Evolutionary conservation across 2,113 vertebrate genomes (phyloP).

Genomic region (Prinia subflava): DNA sequence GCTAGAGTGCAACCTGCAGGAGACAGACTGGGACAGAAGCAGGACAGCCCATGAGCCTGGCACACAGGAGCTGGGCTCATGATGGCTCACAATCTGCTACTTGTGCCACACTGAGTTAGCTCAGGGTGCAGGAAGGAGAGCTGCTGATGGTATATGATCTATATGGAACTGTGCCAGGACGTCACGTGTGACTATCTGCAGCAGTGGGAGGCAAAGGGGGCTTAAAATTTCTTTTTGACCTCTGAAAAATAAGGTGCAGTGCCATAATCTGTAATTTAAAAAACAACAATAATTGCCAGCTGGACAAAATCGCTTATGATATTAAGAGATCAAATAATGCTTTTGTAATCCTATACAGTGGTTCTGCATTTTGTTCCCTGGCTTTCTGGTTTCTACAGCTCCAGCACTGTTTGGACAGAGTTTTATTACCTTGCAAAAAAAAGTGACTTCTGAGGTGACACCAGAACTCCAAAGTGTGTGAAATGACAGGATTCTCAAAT

Average conservation of each 20-base stretch:
- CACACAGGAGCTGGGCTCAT: neutral
- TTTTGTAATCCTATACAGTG: neutral
- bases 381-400: neutral
- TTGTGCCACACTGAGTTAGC: neutral
- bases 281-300: neutral
- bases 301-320: neutral
- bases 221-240: neutral
- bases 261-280: neutral
- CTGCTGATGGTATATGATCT: neutral
- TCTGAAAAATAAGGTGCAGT: neutral
- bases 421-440: neutral
- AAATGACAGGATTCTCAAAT: neutral
- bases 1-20: neutral
- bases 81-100: slow-evolving; percentile 33
- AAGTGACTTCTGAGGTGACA: neutral
- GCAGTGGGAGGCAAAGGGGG: neutral
- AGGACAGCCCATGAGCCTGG: neutral
- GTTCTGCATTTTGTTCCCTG: neutral
- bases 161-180: neutral
- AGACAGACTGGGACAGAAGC: neutral
- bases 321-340: neutral
- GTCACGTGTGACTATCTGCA: neutral
- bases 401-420: neutral
- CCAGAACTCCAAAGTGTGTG: neutral
- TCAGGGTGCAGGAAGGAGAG: neutral